These are phyloP conservation scores for Hedya salicella DNA, from an alignment of 2,888 invertebrate genomes.

Conservation along the genomic window DNA sequence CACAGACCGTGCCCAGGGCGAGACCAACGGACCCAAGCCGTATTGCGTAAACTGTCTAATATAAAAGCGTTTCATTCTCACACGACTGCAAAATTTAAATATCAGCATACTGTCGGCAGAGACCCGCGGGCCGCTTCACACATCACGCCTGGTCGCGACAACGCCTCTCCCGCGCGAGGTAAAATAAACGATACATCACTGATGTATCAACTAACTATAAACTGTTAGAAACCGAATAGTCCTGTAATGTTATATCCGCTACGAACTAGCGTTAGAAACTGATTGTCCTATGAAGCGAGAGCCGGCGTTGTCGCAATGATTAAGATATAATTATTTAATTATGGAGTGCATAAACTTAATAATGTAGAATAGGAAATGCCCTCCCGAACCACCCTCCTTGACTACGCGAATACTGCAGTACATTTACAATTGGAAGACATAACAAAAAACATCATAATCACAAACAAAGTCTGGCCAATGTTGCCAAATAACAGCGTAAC, in stretches of 20 bases:
- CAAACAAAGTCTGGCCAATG: conserved; percentile 30
- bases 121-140: conserved; percentile 56
- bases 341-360: conserved; percentile 80
- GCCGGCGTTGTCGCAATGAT: conserved; percentile 33
- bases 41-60: conserved; percentile 66
- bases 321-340: conserved; percentile 60
- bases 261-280: conserved; percentile 32
- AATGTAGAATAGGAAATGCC: conserved; percentile 81
- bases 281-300: conserved; percentile 35
- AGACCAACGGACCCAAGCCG: conserved; percentile 63
- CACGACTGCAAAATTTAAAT: conserved; percentile 64
- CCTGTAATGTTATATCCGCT: conserved; percentile 35
- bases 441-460: conserved; percentile 49
- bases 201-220: conserved; percentile 16
- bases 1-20: conserved; percentile 15
- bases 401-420: conserved; percentile 68
- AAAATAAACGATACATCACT: conserved; percentile 27
- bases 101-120: conserved; percentile 61
- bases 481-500: conserved; percentile 31
- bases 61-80: conserved; percentile 77
- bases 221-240: conserved; percentile 29
- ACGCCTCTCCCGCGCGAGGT: conserved; percentile 33
- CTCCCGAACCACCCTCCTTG: conserved; percentile 65
- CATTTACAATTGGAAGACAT: conserved; percentile 61
- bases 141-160: conserved; percentile 27